Evolutionary conservation across 2,113 vertebrate species (phyloP), one percentile per base, ranked within the genome.

Genomic region (Montifringilla adamsi): DNA sequence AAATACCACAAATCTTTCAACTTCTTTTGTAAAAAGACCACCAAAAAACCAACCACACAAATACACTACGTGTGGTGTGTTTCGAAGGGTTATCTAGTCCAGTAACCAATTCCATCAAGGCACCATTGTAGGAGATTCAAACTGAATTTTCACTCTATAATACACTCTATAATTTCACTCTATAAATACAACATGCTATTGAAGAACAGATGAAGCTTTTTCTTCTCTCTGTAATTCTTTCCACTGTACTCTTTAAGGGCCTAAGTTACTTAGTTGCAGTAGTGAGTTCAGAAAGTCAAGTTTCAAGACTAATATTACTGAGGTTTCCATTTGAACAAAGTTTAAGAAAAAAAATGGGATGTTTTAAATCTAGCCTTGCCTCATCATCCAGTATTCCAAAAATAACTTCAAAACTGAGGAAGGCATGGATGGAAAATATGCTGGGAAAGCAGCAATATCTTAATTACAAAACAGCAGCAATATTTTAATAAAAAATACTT

Each of bases 11-110:
- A 66, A 44, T 63, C 15, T 68, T 90, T 66, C 43, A 3, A 63
- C 26, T 31, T 46, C 15, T 37, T 10, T 43, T 11, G 19, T n/a
- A 78, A 87, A 60, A 90, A 50, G 20, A 64, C 20, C 15, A 46
- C 1, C 1, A 78, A 74, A 77, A 52, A 31, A 1, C 0, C 10
- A 31, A 1, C 1, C 10, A 20, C 30, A 15, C 11, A 62, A 73
- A 43, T 6, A 33, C 7, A 37, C 6, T 22, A 37, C 28, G 4
- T 4, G 4, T 26, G 37, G 16, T 37, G 27, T 46, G 2, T 30
- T 89, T 84, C 74, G 31, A 33, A 17, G 46, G 7, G 5, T 27
- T 13, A 5, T 39, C 14, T 62, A 39, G 22, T 35, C 24, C 44
- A 84, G 24, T 58, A 84, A 35, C 7, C 3, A 80, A 14, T 50